A percentile compares a stretch with the other conserved stretches of the same genome.
These are phyloP conservation scores for Hoplodrina ambigua DNA, from an alignment of 2,888 invertebrate species.

Conservation along the genomic window DNA sequence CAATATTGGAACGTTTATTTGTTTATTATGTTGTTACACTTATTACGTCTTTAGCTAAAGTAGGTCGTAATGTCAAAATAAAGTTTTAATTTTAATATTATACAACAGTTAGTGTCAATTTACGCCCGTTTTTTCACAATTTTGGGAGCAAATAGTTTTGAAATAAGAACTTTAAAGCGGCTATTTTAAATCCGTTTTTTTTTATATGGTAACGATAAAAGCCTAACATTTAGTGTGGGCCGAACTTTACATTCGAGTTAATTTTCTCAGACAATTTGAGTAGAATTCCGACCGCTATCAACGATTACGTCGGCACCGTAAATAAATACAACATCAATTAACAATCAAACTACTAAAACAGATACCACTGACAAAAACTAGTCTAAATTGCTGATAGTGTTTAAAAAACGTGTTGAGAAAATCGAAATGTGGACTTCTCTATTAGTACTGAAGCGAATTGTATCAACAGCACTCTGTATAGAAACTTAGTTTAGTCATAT, in stretches of 20 bases:
- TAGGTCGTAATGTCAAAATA: conserved; percentile 45
- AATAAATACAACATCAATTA: conserved; percentile 60
- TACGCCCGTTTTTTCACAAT: not conserved
- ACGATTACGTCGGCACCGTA: conserved; percentile 41
- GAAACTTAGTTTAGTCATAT: not conserved
- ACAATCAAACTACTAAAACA: conserved; percentile 46
- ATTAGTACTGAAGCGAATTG: conserved; percentile 27
- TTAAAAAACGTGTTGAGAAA: conserved; percentile 28
- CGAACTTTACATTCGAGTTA: not conserved
- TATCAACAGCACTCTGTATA: too few relatives aligned
- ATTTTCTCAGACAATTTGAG: conserved; percentile 33
- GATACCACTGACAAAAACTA: conserved; percentile 39
- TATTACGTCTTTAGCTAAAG: conserved; percentile 42
- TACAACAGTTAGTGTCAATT: conserved; percentile 27
- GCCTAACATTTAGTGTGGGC: not conserved
- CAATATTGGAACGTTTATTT: conserved; percentile 46
- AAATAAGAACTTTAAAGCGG: not conserved
- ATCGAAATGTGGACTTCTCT: conserved; percentile 44
- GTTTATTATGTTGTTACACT: conserved; percentile 39
- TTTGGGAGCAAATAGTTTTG: conserved; percentile 6
- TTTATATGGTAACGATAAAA: not conserved
- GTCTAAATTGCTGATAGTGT: conserved; percentile 41
- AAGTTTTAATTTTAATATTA: conserved; percentile 36
- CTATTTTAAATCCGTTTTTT: not conserved
- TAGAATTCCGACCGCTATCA: conserved; percentile 34